Conservation (phyloP, 2,888 invertebrate species). For the Oscheius onirici region DNA sequence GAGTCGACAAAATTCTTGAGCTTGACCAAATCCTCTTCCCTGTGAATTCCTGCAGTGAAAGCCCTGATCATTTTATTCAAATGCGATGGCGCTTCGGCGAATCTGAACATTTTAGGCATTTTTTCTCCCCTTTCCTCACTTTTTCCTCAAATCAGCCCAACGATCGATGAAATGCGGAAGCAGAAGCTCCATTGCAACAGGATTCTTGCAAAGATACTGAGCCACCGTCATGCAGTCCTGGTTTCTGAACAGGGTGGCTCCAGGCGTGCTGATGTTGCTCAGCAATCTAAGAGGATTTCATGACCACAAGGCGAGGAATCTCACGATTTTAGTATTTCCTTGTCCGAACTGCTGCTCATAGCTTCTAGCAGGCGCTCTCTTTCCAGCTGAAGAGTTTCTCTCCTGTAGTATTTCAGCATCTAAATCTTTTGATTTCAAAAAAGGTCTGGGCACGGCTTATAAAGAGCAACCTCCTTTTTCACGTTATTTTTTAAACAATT, state of each 20-base stretch:
- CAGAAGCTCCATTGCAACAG: conserved; percentile 51
- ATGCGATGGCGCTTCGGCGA: background rate
- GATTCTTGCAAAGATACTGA: conserved; percentile 44
- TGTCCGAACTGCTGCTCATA: conserved; percentile 59
- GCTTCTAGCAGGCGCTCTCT: conserved; percentile 57
- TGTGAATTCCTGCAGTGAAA: background rate
- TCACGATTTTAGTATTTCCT: conserved; percentile 60
- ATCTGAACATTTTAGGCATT: background rate
- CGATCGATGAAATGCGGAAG: conserved; percentile 62
- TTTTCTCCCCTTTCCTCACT: conserved; percentile 39
- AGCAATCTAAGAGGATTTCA: conserved; percentile 49
- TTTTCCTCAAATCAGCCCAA: conserved; percentile 53
- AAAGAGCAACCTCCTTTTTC: no score
- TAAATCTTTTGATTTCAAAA: background rate
- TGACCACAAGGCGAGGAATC: background rate
- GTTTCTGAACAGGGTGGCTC: conserved; percentile 51
- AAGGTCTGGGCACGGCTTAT: no score
- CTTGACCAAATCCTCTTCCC: conserved; percentile 31
- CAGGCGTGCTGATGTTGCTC: conserved; percentile 55
- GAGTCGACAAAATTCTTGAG: conserved; percentile 53
- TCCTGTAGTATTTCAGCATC: conserved; percentile 40
- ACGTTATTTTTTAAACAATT: no score
- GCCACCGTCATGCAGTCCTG: conserved; percentile 62
- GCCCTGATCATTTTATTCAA: conserved; percentile 6
- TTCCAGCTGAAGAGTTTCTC: conserved; percentile 60